These are phyloP conservation scores for Sebastes vulpes DNA, from an alignment of 2,797 vertebrate genomes.

Conservation along the genomic window DNA sequence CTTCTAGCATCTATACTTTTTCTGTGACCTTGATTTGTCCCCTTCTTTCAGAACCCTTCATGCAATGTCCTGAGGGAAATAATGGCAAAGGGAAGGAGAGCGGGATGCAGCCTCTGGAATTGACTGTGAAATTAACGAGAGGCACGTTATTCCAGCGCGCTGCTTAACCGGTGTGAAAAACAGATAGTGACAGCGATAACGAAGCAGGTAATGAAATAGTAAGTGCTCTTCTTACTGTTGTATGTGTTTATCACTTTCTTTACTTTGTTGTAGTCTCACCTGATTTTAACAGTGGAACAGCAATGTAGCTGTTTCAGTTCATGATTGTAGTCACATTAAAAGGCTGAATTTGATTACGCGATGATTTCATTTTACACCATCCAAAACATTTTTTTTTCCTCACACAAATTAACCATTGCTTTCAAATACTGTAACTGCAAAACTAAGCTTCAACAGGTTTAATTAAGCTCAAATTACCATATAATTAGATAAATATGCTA, in stretches of 20 bases:
- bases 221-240: conserved; percentile 13
- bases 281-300: not conserved
- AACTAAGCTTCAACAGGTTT: conserved; percentile 19
- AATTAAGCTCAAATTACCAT: conserved; percentile 24
- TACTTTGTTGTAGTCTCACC: not conserved
- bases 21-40: conserved; percentile 76
- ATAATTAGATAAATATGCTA: conserved; percentile 37
- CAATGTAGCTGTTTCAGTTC: not conserved
- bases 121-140: conserved; percentile 68
- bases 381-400: not conserved
- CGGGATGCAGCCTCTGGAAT: conserved; percentile 43
- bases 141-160: conserved; percentile 20
- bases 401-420: not conserved
- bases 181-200: conserved; percentile 72
- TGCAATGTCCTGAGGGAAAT: conserved; percentile 64
- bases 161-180: conserved; percentile 71
- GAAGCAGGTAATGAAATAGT: conserved; percentile 53
- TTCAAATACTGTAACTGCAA: conserved; percentile 2
- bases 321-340: not conserved
- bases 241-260: conserved; percentile 10
- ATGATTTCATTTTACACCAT: conserved; percentile 8
- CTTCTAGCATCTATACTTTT: conserved; percentile 43
- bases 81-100: conserved; percentile 42
- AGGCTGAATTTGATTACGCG: not conserved
- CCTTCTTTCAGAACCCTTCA: conserved; percentile 43